phyloP scores from a whole-genome alignment of 2,113 vertebrate species.

The Hippocampus abdominalis region DNA sequence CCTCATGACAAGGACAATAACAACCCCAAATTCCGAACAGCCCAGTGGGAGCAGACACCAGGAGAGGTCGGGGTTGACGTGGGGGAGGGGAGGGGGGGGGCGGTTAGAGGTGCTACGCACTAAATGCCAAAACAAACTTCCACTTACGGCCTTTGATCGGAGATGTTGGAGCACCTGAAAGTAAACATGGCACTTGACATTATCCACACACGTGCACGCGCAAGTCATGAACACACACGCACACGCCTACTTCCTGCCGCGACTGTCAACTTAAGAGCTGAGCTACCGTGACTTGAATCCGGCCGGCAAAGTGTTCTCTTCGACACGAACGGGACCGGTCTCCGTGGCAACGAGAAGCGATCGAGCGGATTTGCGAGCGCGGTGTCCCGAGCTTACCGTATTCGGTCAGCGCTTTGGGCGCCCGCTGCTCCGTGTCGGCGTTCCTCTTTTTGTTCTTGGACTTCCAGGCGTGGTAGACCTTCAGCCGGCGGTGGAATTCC shows the following conservation, averaged over 20 bases:
- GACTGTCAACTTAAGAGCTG: conserved; percentile 15
- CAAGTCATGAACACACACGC: conserved; percentile 27
- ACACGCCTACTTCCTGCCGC: no score
- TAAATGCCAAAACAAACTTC: conserved; percentile 24
- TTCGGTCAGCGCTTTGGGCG: conserved; percentile 89
- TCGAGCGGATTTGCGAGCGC: no score
- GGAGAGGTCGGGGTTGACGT: background rate
- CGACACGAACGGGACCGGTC: no score
- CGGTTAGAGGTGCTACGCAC: conserved; percentile 30
- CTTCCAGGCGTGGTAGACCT: conserved; percentile 98
- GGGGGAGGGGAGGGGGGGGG: background rate
- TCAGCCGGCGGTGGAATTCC: conserved; percentile 95
- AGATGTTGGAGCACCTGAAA: conserved; percentile 85
- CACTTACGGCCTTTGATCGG: conserved; percentile 88
- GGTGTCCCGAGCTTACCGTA: conserved; percentile 77
- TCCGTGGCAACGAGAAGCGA: no score
- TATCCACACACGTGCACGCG: background rate
- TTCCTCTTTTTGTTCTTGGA: conserved; percentile 98
- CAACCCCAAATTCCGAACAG: background rate
- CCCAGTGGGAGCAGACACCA: background rate
- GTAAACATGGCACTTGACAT: conserved; percentile 81
- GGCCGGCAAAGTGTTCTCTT: no score
- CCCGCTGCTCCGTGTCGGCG: conserved; percentile 83
- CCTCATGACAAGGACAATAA: background rate
- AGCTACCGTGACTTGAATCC: background rate